A percentile compares a stretch with the other conserved stretches of the same genome.
Evolutionary conservation across 2,888 invertebrate species (phyloP).

Genomic region (Rotaria socialis): DNA sequence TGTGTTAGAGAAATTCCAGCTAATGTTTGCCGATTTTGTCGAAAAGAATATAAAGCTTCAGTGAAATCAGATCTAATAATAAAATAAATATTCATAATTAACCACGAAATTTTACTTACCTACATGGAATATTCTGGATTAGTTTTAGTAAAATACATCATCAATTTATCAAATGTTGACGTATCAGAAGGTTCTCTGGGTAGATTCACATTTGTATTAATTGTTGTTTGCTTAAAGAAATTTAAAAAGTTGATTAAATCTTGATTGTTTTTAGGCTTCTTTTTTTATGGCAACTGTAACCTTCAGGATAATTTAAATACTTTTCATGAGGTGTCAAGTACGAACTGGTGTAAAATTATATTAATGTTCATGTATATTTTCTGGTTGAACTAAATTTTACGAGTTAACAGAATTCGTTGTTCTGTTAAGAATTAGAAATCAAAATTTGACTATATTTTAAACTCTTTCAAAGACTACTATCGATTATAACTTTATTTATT

Average conservation of each 20-base stretch:
- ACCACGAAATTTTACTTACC: not conserved
- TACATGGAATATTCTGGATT: not conserved
- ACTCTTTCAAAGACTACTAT: too few species aligned
- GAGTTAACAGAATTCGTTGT: too few species aligned
- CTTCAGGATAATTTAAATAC: not conserved
- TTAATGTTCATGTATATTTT: too few species aligned
- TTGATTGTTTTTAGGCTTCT: too few species aligned
- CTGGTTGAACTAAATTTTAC: too few species aligned
- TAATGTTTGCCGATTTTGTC: not conserved
- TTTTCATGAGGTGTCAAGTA: not conserved
- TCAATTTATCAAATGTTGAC: not conserved
- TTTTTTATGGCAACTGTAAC: too few species aligned
- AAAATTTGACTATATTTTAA: too few species aligned
- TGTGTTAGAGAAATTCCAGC: not conserved
- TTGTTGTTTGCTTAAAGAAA: not conserved
- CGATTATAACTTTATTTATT: too few species aligned
- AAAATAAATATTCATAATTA: not conserved
- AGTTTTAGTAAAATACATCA: not conserved
- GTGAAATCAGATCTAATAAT: not conserved
- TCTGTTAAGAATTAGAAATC: too few species aligned
- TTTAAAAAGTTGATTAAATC: too few species aligned
- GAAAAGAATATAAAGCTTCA: not conserved
- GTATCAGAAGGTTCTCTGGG: not conserved
- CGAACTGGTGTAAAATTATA: too few species aligned
- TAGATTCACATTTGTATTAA: too few species aligned